A percentile compares a stretch with the other conserved stretches of the same genome.
phyloP scores from a whole-genome alignment of 2,113 vertebrate genomes.

The Leuciscus idus region DNA sequence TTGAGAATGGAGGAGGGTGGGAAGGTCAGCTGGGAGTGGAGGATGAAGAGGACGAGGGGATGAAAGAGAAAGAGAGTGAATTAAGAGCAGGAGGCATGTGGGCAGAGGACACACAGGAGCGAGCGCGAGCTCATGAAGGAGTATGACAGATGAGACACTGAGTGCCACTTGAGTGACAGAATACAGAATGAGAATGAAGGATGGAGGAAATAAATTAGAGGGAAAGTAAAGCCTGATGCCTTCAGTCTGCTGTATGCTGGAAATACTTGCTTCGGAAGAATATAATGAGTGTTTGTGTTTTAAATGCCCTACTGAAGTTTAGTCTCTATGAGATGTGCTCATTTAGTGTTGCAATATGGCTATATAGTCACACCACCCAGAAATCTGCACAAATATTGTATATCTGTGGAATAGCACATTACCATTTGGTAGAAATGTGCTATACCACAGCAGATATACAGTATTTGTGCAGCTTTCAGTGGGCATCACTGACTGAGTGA shows the following conservation, averaged over 20 bases:
- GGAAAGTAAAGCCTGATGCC: constrained; percentile 20
- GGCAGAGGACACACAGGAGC: constrained; percentile 31
- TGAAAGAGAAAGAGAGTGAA: constrained; percentile 33
- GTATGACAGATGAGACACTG: constrained; percentile 40
- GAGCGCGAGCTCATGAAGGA: constrained; percentile 43
- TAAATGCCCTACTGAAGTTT: neutral
- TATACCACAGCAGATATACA: neutral
- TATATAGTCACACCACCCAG: too few relatives aligned
- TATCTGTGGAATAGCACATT: too few relatives aligned
- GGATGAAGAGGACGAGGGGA: constrained; percentile 1
- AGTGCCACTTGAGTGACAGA: constrained; percentile 43
- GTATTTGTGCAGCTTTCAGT: neutral
- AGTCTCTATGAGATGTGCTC: neutral
- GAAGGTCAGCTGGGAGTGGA: neutral
- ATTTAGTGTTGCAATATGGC: neutral
- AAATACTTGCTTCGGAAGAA: constrained; percentile 50
- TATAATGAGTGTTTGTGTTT: constrained; percentile 27
- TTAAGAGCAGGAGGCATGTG: constrained; percentile 40
- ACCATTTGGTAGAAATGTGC: neutral
- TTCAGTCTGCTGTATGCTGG: constrained; percentile 19
- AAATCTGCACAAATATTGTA: too few relatives aligned
- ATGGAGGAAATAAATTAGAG: constrained; percentile 50
- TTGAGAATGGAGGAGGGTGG: neutral
- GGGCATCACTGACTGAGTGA: neutral
- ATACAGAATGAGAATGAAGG: constrained; percentile 40